Percentiles rank a stretch among this genome's conserved stretches.
Evolutionary conservation across 2,113 vertebrate genomes (phyloP).

Genomic region (Podocnemis expansa): DNA sequence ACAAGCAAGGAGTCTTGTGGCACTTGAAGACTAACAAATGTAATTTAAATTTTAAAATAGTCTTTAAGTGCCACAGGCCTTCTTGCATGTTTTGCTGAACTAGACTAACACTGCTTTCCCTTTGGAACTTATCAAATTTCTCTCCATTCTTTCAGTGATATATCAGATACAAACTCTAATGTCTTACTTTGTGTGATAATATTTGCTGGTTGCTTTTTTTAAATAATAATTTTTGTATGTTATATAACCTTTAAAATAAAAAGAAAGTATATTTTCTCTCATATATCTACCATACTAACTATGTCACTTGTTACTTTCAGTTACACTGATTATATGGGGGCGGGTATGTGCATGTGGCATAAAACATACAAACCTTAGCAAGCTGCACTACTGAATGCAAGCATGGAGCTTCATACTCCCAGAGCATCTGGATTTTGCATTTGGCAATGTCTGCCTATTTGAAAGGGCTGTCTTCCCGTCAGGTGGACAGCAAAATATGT

Average conservation of each 20-base stretch:
- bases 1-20: too few relatives aligned
- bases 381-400: not conserved
- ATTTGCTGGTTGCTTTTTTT: not conserved
- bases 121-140: too few relatives aligned
- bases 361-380: not conserved
- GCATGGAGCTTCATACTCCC: not conserved
- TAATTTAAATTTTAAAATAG: too few relatives aligned
- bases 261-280: not conserved
- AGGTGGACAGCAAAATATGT: slow-evolving; percentile 16
- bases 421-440: slow-evolving; percentile 43
- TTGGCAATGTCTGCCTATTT: slow-evolving; percentile 17
- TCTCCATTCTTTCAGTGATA: not conserved
- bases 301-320: not conserved
- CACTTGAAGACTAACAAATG: too few relatives aligned
- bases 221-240: not conserved
- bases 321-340: not conserved
- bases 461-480: slow-evolving; percentile 9
- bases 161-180: not conserved
- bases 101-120: too few relatives aligned
- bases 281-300: not conserved
- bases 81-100: too few relatives aligned
- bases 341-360: not conserved
- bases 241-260: not conserved
- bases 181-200: not conserved
- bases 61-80: too few relatives aligned